A percentile compares a stretch with the other conserved stretches of the same genome.
Conservation (phyloP, 2,888 invertebrate genomes). For the Argyresthia goedartella region DNA sequence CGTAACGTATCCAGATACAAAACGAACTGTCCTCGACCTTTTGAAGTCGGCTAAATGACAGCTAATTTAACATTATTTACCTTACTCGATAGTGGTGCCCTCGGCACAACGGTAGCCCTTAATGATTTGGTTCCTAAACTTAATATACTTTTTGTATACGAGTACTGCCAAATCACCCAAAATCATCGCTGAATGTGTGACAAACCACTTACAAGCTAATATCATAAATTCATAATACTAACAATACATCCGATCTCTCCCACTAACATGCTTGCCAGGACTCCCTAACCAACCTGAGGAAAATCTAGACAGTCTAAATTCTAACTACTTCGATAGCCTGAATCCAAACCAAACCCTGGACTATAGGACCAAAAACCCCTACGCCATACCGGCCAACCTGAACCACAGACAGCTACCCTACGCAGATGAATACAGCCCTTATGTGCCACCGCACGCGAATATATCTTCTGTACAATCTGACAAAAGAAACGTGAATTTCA, state of each 20-base stretch:
- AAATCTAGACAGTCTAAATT: constrained; percentile 50
- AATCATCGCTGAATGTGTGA: background rate
- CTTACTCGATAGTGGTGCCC: too few species aligned
- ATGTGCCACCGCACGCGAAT: constrained; percentile 59
- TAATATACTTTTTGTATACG: too few species aligned
- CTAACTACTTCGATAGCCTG: constrained; percentile 57
- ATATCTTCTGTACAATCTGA: constrained; percentile 22
- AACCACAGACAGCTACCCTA: constrained; percentile 51
- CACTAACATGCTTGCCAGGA: constrained; percentile 52
- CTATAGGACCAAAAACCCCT: constrained; percentile 58
- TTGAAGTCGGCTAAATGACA: too few species aligned
- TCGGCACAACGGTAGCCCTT: too few species aligned
- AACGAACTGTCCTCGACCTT: too few species aligned
- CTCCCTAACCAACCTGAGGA: constrained; percentile 38
- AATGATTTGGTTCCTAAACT: too few species aligned
- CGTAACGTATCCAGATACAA: too few species aligned
- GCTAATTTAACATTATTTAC: too few species aligned
- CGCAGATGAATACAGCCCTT: constrained; percentile 34
- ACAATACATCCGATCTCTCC: constrained; percentile 16
- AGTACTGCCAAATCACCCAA: background rate
- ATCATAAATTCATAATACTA: background rate
- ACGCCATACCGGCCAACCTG: constrained; percentile 64
- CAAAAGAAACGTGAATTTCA: constrained; percentile 29
- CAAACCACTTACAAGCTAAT: background rate
- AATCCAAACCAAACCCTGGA: constrained; percentile 47